Evolutionary conservation across 2,888 invertebrate genomes (phyloP), one percentile per base, ranked within the genome.

Genomic region (Urechis unicinctus): DNA sequence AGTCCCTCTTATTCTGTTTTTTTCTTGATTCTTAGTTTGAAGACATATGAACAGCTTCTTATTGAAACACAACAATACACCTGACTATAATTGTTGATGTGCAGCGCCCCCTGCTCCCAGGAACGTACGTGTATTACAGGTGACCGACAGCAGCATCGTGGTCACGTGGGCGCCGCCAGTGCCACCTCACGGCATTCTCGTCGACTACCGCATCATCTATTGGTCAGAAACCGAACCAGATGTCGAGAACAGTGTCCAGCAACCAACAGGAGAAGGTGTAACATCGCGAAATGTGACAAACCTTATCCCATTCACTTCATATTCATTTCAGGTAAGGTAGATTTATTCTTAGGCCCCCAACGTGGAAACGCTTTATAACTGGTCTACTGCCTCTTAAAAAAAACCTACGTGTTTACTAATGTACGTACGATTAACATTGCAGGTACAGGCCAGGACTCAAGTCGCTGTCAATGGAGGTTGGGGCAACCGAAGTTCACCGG

Each of bases 401-500:
- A 13, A 36, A 36, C 9, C 9, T 36, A 36, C 17, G 36, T 17
- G 17, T 25, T 49, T 6, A 9, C 13, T 21, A 46, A 21, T 25
- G 44, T 17, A 6, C 42, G 6, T 17, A 13, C 21, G 6, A 41
- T 28, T 9, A 3, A 26, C 13, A 13, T 49, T 60, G 3, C 55
- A 75, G 75, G 66, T 73, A 29, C 53, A 66, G 43, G 72, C 71
- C 1, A 62, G 63, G 17, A 72, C 71, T 4, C 28, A 25, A 21
- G 47, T 60, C 5, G 28, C 31, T 6, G 45, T 25, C 30, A 53
- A 59, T 28, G 65, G 58, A 3, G 70, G 69, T 1, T 59, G 59
- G 56, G 72, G 74, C 1, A 50, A 52, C 3, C 60, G 56, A 46
- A 69, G 69, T 49, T 36, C 26, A 0, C 49, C 55, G 0, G 26